A percentile compares a stretch with the other conserved stretches of the same genome.
These are phyloP conservation scores for Pardosa pseudoannulata DNA, from an alignment of 2,888 invertebrate genomes.

Conservation along the genomic window DNA sequence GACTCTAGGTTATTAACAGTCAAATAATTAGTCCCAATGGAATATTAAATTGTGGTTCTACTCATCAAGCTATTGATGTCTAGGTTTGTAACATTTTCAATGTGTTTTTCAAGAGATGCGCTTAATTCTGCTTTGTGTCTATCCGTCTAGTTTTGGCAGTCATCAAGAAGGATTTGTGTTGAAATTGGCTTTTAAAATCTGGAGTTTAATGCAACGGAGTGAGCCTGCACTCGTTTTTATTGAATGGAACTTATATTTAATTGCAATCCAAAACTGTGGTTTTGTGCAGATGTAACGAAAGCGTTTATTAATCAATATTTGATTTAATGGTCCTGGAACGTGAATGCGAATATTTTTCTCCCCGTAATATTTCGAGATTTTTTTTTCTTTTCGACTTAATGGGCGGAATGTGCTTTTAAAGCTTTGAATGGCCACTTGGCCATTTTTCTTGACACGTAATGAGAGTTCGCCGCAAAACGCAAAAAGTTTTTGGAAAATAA, in stretches of 20 bases:
- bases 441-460: slow-evolving; percentile 22
- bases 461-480: slow-evolving; percentile 1
- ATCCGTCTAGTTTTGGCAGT: background rate
- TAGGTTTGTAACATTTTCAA: background rate
- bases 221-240: background rate
- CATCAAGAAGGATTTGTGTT: slow-evolving; percentile 5
- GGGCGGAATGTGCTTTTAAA: slow-evolving; percentile 14
- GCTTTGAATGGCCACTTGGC: slow-evolving; percentile 15
- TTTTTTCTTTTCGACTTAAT: background rate
- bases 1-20: slow-evolving; percentile 40
- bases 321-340: slow-evolving; percentile 27
- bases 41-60: slow-evolving; percentile 50
- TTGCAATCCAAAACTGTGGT: background rate
- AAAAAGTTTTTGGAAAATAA: background rate
- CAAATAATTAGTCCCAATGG: slow-evolving; percentile 46
- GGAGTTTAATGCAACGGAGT: background rate
- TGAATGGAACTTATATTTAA: slow-evolving; percentile 1
- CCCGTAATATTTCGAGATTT: slow-evolving; percentile 41
- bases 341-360: slow-evolving; percentile 31
- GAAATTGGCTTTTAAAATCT: slow-evolving; percentile 30
- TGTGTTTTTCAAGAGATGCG: background rate
- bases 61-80: slow-evolving; percentile 31
- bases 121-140: slow-evolving; percentile 1
- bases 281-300: slow-evolving; percentile 25
- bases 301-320: slow-evolving; percentile 52